Conservation (phyloP, 2,797 vertebrate species). For the Dromococcyx pavoninus region DNA sequence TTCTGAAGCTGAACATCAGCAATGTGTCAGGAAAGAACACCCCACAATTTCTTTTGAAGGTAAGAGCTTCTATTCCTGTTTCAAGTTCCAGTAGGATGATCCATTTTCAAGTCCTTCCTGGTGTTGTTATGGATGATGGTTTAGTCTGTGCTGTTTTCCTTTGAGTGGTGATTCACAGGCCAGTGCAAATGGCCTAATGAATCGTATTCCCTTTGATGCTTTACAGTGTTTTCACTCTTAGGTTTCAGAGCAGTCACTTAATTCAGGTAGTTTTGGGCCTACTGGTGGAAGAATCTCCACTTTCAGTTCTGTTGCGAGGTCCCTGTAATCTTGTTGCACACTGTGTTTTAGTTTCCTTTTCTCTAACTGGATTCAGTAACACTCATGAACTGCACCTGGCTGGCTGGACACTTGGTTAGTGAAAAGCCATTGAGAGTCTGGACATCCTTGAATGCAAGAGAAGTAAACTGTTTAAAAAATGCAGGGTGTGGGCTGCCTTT, state of each 20-base stretch:
- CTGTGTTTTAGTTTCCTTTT: background rate
- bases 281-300: background rate
- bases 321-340: background rate
- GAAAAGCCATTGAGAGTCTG: background rate
- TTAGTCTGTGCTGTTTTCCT: slow-evolving; percentile 16
- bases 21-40: slow-evolving; percentile 88
- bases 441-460: background rate
- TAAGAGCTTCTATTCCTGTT: slow-evolving; percentile 73
- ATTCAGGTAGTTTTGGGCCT: background rate
- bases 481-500: background rate
- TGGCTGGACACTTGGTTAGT: background rate
- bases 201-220: background rate
- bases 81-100: background rate
- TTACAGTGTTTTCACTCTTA: background rate
- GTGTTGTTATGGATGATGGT: background rate
- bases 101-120: slow-evolving; percentile 22
- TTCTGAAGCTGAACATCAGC: slow-evolving; percentile 69
- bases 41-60: slow-evolving; percentile 92
- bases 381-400: background rate
- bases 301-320: background rate
- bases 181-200: background rate
- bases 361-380: background rate
- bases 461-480: background rate
- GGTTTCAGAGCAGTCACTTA: slow-evolving; percentile 3
- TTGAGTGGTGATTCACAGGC: background rate